Evolutionary conservation across 1,140 invertebrate genomes (phyloP).

Genomic region (Drosophila bocqueti): DNA sequence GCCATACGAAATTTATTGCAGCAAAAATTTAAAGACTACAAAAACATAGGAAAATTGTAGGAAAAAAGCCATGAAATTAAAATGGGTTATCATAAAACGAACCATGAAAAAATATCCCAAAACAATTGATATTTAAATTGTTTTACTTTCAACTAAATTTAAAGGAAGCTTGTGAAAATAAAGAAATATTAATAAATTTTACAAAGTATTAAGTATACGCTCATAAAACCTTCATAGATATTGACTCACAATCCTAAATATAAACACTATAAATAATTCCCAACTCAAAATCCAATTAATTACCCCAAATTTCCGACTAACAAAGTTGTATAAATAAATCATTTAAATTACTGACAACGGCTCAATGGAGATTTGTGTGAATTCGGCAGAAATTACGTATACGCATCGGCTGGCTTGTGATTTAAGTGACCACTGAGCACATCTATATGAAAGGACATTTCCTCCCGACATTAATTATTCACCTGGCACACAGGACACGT

Average conservation of each 20-base stretch:
- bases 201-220: background rate
- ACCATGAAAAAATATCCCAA: background rate
- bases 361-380: constrained; percentile 15
- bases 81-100: background rate
- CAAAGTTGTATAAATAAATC: constrained; percentile 15
- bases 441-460: constrained; percentile 9
- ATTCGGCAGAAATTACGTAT: constrained; percentile 20
- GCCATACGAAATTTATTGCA: background rate
- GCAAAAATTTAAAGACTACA: background rate
- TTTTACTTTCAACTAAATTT: too few relatives aligned
- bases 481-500: constrained; percentile 54
- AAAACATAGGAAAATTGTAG: background rate
- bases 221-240: background rate
- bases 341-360: constrained; percentile 4
- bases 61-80: background rate
- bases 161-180: too few relatives aligned
- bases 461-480: constrained; percentile 63
- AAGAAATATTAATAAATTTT: too few relatives aligned
- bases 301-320: background rate
- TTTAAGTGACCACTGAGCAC: constrained; percentile 28
- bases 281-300: background rate
- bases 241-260: background rate
- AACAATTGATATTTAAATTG: background rate
- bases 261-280: background rate
- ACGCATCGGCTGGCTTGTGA: constrained; percentile 15